These are phyloP conservation scores for Echeneis naucrates DNA, from an alignment of 2,797 vertebrate species.

Conservation along the genomic window DNA sequence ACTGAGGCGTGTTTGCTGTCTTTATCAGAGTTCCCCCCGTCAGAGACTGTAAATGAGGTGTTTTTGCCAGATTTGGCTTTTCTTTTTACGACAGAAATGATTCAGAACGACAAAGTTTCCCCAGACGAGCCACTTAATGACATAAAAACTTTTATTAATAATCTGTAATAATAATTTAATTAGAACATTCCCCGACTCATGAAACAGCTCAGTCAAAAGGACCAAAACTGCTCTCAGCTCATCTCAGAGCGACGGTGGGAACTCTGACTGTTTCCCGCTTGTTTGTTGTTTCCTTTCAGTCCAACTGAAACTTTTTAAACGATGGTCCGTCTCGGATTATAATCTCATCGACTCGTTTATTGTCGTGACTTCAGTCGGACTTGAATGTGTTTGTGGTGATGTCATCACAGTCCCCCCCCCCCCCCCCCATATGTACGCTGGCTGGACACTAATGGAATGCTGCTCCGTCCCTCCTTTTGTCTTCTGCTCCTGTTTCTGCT, in stretches of 20 bases:
- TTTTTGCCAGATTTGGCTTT: too few relatives aligned
- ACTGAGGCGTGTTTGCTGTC: background rate
- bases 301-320: conserved; percentile 23
- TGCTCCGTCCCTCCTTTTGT: conserved; percentile 68
- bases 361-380: background rate
- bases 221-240: too few relatives aligned
- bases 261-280: conserved; percentile 13
- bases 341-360: too few relatives aligned
- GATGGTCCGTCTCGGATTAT: too few relatives aligned
- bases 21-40: conserved; percentile 36
- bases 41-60: background rate
- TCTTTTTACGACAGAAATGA: too few relatives aligned
- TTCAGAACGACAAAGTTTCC: too few relatives aligned
- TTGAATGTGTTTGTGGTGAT: background rate
- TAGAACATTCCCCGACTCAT: too few relatives aligned
- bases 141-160: background rate
- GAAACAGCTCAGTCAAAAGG: too few relatives aligned
- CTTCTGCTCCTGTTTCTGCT: conserved; percentile 50
- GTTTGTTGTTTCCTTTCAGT: conserved; percentile 13
- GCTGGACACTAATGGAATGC: conserved; percentile 82
- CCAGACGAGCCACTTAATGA: too few relatives aligned
- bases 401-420: conserved; percentile 18
- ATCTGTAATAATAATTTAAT: too few relatives aligned
- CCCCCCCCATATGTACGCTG: conserved; percentile 38
- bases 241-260: conserved; percentile 30